Base-by-base conservation (phyloP, 2,888 invertebrate species). In the Tenthredo scrophulariae region DNA sequence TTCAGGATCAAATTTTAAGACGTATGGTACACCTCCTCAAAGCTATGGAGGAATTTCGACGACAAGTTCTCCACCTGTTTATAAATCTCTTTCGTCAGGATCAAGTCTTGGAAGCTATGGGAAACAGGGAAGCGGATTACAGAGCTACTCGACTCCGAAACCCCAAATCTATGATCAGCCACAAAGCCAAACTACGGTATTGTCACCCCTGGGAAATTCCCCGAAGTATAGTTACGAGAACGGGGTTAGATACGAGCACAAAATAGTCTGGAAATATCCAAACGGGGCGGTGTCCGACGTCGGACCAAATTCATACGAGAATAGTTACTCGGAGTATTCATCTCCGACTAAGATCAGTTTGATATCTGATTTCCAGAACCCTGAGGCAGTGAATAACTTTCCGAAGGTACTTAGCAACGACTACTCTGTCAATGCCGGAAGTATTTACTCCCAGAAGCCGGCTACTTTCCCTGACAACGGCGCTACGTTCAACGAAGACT, bases 241-340 rank as follows among this genome's bases (percentile, higher is more conserved):
- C 75, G 93, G 93, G 0, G 86, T 93, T 0, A 90, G 88, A 22
- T 93, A 93, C 85, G 92, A 93, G 84, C 92, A 93, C 75, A 93
- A 92, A 79, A 91, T 93, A 4, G 90, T 92, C n/a, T 93, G 93
- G 93, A 93, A 93, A 65, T 93, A 93, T 87, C 92, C 92, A 0
- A 92, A 93, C 86, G 93, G 93, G 0, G 90, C 91, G 67, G 88
- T 93, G 4, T 91, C 91, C 0, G 90, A 92, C 6, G 87, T 87
- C 0, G 91, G 92, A 1, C 92, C 93, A 0, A 84, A 86, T 3
- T 90, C 93, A 2, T 92, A 91, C 86, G 85, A 89, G 0, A 90
- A 89, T 67, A 87, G 89, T 6, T 89, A 89, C 62, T 77, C 86
- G 5, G 84, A 46, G 50, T 83, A 46, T 26, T 29, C 65, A 9